Percentiles rank a stretch among this genome's conserved stretches.
These are phyloP conservation scores for Cotesia congregata DNA, from an alignment of 2,888 invertebrate species.

Conservation along the genomic window DNA sequence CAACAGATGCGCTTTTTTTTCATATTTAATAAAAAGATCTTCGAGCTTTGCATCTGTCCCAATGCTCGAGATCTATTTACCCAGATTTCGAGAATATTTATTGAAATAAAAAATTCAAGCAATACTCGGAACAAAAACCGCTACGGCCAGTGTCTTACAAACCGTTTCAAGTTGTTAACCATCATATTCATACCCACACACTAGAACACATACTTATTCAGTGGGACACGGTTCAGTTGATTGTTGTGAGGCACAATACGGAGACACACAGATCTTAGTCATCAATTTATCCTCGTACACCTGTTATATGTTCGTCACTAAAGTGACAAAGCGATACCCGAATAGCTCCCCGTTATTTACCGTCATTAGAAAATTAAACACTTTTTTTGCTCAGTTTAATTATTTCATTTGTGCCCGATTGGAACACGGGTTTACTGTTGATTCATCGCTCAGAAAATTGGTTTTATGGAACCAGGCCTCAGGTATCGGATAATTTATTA, in stretches of 20 bases:
- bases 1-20: conserved; percentile 16
- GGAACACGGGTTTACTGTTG: neutral
- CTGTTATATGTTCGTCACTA: neutral
- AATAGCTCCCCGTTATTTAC: neutral
- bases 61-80: conserved; percentile 55
- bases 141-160: conserved; percentile 13
- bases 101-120: neutral
- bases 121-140: conserved; percentile 41
- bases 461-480: neutral
- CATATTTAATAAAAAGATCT: neutral
- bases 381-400: neutral
- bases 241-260: neutral
- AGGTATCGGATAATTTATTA: no score
- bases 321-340: neutral
- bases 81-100: conserved; percentile 43
- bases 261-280: conserved; percentile 1
- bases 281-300: conserved; percentile 8
- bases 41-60: conserved; percentile 40
- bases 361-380: neutral
- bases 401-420: neutral
- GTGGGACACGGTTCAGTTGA: neutral
- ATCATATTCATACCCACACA: neutral
- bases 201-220: neutral
- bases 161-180: conserved; percentile 23
- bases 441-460: neutral